Evolutionary conservation across 2,113 vertebrate genomes (phyloP).

Genomic region (Microtus richardsoni): DNA sequence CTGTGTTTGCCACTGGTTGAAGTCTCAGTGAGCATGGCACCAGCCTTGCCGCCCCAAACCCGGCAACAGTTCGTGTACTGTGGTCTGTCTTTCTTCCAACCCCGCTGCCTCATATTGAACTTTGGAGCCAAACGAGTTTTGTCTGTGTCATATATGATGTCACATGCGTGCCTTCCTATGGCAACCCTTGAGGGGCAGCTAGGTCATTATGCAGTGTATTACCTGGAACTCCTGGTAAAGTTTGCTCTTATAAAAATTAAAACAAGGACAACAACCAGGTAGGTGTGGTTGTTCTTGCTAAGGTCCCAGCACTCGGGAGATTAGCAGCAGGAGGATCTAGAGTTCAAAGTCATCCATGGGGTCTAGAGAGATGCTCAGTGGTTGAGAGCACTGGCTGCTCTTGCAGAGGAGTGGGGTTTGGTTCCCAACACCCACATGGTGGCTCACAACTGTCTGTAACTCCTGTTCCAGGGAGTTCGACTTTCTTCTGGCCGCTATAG

Average conservation of each 20-base stretch:
- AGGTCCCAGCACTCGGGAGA: too few species aligned
- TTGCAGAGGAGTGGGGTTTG: not conserved
- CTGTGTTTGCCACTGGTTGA: rapidly evolving
- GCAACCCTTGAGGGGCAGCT: not conserved
- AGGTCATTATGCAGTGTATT: rapidly evolving
- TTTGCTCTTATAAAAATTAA: not conserved
- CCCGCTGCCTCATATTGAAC: not conserved
- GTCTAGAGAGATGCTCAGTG: not conserved
- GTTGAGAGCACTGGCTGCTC: not conserved
- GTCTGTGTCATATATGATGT: not conserved
- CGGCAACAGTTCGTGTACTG: not conserved
- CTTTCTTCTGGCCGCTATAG: not conserved
- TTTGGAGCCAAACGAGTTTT: not conserved
- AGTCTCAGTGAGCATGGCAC: not conserved
- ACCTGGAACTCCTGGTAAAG: not conserved
- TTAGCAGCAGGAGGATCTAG: not conserved
- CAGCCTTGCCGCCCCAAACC: too few species aligned
- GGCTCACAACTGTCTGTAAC: not conserved
- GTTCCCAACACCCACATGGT: not conserved
- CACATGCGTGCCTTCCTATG: not conserved
- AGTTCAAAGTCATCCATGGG: not conserved
- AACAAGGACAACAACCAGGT: not conserved
- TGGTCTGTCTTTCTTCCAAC: not conserved
- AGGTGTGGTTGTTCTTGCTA: too few species aligned
- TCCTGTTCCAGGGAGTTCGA: too few species aligned